Evolutionary conservation across 2,797 vertebrate species (phyloP), one percentile per base, ranked within the genome.

Genomic region (Myotis pilosus): DNA sequence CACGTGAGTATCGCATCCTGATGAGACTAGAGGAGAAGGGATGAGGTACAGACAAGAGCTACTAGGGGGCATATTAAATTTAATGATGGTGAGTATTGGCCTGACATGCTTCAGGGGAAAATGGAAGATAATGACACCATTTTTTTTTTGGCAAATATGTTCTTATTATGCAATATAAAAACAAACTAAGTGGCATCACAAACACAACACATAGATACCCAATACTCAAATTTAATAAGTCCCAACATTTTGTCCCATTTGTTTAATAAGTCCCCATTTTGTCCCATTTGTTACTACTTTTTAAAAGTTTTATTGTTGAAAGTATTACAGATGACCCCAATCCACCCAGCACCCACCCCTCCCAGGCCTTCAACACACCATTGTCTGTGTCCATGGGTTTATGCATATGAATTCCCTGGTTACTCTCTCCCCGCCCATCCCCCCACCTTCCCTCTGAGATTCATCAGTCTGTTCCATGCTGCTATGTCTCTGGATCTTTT

Each of bases 121-220:
- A 80, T 75, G 78, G 86, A 92, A 94, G 85, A 84, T 51, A 88
- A 90, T 64, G 75, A 44, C 33, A 82, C 41, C 16, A 51, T 55
- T 36, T 33, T 79, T 33, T 79, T 75, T 94, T 88, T 44, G 53
- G 79, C 55, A 83, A 88, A 89, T 60, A 36, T 28, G 28, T 66
- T 91, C 87, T 88, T 53, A 69, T 87, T 80, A 38, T 66, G 69
- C 57, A 88, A 47, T 87, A 55, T 3, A 49, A 25, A 41, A 75
- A 94, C 47, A 23, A 89, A 66, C 44, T 22, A 79, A 91, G 2
- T 19, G 3, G n/a, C 20, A 5, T 11, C 66, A 28, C 41, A 82
- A 83, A 49, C 28, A 47, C 23, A 82, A 60, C n/a, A 41, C 30
- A 20, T 20, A 47, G 12, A 41, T n/a, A 76, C 6, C 9, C 57